Conservation (phyloP, 2,113 vertebrate genomes). For the Scolopax mira region DNA sequence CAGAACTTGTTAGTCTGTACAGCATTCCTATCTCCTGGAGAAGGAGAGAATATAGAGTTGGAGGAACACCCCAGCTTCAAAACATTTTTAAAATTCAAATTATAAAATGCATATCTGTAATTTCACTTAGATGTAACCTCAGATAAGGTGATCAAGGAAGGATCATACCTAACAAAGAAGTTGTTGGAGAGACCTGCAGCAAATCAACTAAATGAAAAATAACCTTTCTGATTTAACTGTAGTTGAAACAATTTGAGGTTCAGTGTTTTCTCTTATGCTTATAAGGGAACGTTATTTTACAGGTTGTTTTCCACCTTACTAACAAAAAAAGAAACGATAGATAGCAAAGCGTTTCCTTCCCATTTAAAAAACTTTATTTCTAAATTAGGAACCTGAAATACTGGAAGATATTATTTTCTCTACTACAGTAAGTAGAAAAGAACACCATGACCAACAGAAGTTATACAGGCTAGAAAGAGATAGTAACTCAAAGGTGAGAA, state of each 20-base stretch:
- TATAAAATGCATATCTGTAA: neutral
- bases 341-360: neutral
- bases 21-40: neutral
- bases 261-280: neutral
- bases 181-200: neutral
- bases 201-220: neutral
- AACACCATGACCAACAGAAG: neutral
- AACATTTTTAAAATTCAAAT: neutral
- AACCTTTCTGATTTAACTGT: neutral
- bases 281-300: neutral
- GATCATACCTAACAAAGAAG: accelerated
- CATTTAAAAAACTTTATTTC: neutral
- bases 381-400: neutral
- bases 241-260: neutral
- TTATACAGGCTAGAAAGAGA: neutral
- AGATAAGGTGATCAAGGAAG: neutral
- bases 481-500: neutral
- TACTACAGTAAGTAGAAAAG: neutral
- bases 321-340: neutral
- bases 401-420: neutral
- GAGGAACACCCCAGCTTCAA: neutral
- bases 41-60: neutral
- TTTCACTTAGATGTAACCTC: neutral
- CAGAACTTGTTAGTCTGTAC: neutral
- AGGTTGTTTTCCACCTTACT: neutral